A percentile compares a stretch with the other conserved stretches of the same genome.
phyloP scores from a whole-genome alignment of 2,113 vertebrate genomes.

The Numida meleagris region DNA sequence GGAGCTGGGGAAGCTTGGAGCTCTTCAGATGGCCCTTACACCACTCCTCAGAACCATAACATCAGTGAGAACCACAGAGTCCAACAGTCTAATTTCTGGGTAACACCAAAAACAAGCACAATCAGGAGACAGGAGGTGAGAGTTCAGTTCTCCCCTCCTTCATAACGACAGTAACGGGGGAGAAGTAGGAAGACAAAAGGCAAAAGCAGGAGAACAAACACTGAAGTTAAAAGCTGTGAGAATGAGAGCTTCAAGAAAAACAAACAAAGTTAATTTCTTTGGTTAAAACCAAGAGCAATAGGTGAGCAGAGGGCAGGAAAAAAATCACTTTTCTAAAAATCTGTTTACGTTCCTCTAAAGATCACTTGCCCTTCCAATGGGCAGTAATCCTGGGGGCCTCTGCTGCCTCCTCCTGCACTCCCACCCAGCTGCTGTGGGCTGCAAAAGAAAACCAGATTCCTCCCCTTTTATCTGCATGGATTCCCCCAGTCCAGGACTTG shows the following conservation, averaged over 20 bases:
- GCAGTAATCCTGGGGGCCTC: not conserved
- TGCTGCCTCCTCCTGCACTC: not conserved
- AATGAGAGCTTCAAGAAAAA: not conserved
- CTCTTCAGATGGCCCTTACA: not conserved
- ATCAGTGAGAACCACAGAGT: not conserved
- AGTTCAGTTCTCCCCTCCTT: not conserved
- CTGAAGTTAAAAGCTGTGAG: not conserved
- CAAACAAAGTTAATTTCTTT: not conserved
- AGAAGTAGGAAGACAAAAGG: not conserved
- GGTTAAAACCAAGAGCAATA: not conserved
- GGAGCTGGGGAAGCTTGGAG: not conserved
- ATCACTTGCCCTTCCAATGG: not conserved
- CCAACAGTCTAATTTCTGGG: not conserved
- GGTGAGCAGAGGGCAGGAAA: not conserved
- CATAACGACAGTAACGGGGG: not conserved
- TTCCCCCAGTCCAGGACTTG: not conserved
- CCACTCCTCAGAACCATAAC: not conserved
- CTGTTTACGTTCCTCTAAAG: not conserved
- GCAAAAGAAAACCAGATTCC: fast-evolving
- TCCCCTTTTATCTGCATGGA: fast-evolving
- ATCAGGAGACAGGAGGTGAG: not conserved
- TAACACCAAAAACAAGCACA: not conserved
- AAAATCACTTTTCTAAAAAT: not conserved
- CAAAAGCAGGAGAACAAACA: not conserved
- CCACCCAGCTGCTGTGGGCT: no score